phyloP scores from a whole-genome alignment of 2,113 vertebrate species.

The Callorhinus ursinus region DNA sequence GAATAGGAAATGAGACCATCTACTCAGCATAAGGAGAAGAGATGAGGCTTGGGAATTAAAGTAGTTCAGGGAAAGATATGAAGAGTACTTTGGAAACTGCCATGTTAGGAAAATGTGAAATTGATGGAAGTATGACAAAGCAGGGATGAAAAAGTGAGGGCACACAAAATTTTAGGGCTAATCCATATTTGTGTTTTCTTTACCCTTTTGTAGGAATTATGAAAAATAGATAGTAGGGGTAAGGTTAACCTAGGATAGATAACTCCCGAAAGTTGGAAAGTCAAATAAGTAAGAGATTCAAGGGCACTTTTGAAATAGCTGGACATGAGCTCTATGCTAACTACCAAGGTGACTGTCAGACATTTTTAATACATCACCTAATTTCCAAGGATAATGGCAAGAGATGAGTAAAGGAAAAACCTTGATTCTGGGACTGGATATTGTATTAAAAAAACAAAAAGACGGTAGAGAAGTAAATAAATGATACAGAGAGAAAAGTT shows the following conservation, averaged over 20 bases:
- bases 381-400: not conserved
- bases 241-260: not conserved
- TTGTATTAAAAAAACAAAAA: not conserved
- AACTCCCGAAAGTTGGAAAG: not conserved
- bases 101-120: not conserved
- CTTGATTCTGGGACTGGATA: not conserved
- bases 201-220: not conserved
- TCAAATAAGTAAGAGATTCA: not conserved
- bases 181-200: not conserved
- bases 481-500: not conserved
- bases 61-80: not conserved
- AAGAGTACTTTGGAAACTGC: not conserved
- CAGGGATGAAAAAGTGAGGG: not conserved
- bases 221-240: not conserved
- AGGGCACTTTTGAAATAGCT: not conserved
- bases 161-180: not conserved
- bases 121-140: not conserved
- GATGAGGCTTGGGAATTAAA: not conserved
- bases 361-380: not conserved
- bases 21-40: not conserved
- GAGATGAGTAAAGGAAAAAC: not conserved
- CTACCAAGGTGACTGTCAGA: not conserved
- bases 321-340: not conserved
- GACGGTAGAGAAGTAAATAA: not conserved
- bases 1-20: not conserved